Evolutionary conservation across 2,888 invertebrate genomes (phyloP).

Genomic region (Cosmopolites sordidus): DNA sequence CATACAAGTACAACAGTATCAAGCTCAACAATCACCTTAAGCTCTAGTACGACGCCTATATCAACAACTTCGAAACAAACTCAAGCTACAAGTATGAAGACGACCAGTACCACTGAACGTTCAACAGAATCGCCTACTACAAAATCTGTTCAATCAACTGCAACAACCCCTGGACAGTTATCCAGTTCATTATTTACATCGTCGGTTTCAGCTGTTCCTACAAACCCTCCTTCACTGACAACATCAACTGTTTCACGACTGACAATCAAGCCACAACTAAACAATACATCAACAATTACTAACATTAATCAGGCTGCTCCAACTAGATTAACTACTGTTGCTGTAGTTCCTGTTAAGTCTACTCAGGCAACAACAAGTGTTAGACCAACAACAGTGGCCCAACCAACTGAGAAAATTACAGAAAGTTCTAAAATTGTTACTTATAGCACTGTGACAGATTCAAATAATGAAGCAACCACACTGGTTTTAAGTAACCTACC

Average conservation of each 20-base stretch:
- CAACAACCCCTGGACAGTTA: not conserved
- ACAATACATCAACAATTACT: constrained; percentile 10
- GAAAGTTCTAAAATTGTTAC: not conserved
- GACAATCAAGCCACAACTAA: constrained; percentile 14
- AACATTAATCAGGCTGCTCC: constrained; percentile 1
- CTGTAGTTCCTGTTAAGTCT: no score
- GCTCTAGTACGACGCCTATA: not conserved
- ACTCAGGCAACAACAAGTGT: not conserved
- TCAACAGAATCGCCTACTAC: constrained; percentile 6
- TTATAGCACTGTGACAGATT: not conserved
- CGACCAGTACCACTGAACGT: constrained; percentile 11
- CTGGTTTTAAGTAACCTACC: constrained; percentile 7
- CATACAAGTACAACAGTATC: not conserved
- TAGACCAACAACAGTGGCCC: not conserved
- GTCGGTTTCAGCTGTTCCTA: constrained; percentile 8
- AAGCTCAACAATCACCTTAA: not conserved
- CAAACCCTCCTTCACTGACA: constrained; percentile 3
- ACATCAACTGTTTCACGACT: constrained; percentile 8
- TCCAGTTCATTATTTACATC: not conserved
- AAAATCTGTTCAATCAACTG: not conserved
- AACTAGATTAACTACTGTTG: constrained; percentile 2
- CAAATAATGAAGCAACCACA: constrained; percentile 6
- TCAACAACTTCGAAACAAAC: not conserved
- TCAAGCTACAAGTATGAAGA: not conserved
- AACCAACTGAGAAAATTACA: not conserved